Evolutionary conservation across 2,888 invertebrate genomes (phyloP), one percentile per base, ranked within the genome.

Genomic region (Orthosia gothica): DNA sequence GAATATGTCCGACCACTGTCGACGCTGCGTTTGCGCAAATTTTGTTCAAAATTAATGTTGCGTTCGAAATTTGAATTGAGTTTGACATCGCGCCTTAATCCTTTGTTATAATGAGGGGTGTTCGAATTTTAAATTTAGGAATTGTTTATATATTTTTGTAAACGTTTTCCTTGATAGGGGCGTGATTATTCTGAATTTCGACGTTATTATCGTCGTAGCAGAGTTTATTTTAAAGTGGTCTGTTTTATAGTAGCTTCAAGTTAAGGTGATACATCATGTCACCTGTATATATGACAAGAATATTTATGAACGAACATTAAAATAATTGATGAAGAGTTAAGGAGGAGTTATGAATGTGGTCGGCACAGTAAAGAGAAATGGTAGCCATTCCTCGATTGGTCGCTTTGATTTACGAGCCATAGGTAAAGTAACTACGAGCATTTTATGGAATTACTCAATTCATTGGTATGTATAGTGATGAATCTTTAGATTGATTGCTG

Each of bases 231-330:
- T 73, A 12, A 18, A 23, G 32, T 63, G 49, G 12, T 1, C 18
- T n/a, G 20, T 49, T 5, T 58, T 66, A 54, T 9, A 59, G 54
- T 18, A 23, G 52, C 16, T 65, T 75, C 70, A 66, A 74, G 66
- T 55, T 49, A 45, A 71, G 47, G 32, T 45, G 68, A 70, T 72
- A 78, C 47, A 72, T 64, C 62, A 32, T 76, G 74, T 73, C 54
- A 47, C 66, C 63, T 85, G 54, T 71, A 68, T 78, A 74, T 82
- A 86, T 81, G 87, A 88, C 79, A 84, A 78, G 61, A 65, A 83
- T 87, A 86, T 89, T 87, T 89, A 87, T 87, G 84, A 80, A 76
- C 73, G 70, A 74, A 74, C 83, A 86, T 89, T 86, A 86, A 84
- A 80, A 82, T 90, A 87, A 90, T 86, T 86, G 77, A 89, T 87